Conservation (phyloP, 2,797 vertebrate species). For the Gallinago stenura region DNA sequence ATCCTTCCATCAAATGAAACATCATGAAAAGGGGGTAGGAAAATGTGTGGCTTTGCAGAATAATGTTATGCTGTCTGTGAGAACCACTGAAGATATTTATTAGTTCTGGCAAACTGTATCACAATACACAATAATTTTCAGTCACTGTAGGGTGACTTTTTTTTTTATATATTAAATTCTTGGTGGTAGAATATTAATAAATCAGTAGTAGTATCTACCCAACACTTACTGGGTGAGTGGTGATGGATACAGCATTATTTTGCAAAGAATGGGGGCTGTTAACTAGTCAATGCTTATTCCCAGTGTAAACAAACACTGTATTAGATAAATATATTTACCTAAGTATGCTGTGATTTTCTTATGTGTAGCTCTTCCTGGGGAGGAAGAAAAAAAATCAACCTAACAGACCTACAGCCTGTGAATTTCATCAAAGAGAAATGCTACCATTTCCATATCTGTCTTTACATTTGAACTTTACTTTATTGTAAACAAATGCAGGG, state of each 20-base stretch:
- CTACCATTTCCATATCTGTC: not conserved
- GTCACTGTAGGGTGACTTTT: not conserved
- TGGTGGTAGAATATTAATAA: not conserved
- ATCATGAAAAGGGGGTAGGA: conserved; percentile 34
- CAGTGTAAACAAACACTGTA: not conserved
- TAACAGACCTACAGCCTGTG: not conserved
- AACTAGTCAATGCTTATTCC: not conserved
- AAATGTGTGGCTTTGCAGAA: not conserved
- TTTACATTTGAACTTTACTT: not conserved
- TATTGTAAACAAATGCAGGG: not conserved
- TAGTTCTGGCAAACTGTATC: not conserved
- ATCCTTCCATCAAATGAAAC: conserved; percentile 68
- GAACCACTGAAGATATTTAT: conserved; percentile 11
- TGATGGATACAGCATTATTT: not conserved
- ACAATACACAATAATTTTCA: not conserved
- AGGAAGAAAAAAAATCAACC: not conserved
- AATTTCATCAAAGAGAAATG: not conserved
- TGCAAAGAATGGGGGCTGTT: not conserved
- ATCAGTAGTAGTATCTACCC: not conserved
- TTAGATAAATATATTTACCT: not conserved
- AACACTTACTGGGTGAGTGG: not conserved
- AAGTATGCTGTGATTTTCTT: not conserved
- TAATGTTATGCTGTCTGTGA: not conserved
- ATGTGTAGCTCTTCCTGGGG: not conserved
- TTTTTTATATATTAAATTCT: not conserved